These are phyloP conservation scores for Sialis fuliginosa DNA, from an alignment of 2,888 invertebrate genomes.

Conservation along the genomic window DNA sequence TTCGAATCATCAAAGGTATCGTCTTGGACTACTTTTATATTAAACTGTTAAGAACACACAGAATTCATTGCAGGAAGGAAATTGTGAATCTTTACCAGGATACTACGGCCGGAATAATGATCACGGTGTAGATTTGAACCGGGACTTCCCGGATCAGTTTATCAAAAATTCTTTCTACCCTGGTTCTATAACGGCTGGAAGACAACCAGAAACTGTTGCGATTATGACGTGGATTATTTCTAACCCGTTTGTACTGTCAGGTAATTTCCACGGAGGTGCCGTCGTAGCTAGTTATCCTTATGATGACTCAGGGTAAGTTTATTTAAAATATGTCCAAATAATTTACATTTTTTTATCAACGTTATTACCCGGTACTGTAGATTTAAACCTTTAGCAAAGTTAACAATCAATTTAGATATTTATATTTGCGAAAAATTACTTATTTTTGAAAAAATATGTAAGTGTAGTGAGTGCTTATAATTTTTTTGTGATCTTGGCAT, in stretches of 20 bases:
- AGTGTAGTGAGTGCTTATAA: too few relatives aligned
- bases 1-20: constrained; percentile 66
- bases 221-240: constrained; percentile 77
- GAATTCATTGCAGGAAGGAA: constrained; percentile 46
- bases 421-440: too few relatives aligned
- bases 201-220: constrained; percentile 74
- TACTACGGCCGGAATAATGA: constrained; percentile 68
- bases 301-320: constrained; percentile 59
- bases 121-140: constrained; percentile 65
- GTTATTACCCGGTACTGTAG: too few relatives aligned
- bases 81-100: constrained; percentile 48
- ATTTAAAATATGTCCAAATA: constrained; percentile 3
- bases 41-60: not conserved
- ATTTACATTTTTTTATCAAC: not conserved
- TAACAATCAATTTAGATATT: too few relatives aligned
- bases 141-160: constrained; percentile 87
- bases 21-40: constrained; percentile 4
- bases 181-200: constrained; percentile 20
- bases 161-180: constrained; percentile 21
- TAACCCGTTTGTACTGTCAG: constrained; percentile 82
- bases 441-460: too few relatives aligned
- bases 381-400: too few relatives aligned
- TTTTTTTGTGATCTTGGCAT: too few relatives aligned
- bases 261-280: constrained; percentile 91
- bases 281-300: constrained; percentile 96